Conservation (phyloP, 2,113 vertebrate species). For the Bufo bufo region DNA sequence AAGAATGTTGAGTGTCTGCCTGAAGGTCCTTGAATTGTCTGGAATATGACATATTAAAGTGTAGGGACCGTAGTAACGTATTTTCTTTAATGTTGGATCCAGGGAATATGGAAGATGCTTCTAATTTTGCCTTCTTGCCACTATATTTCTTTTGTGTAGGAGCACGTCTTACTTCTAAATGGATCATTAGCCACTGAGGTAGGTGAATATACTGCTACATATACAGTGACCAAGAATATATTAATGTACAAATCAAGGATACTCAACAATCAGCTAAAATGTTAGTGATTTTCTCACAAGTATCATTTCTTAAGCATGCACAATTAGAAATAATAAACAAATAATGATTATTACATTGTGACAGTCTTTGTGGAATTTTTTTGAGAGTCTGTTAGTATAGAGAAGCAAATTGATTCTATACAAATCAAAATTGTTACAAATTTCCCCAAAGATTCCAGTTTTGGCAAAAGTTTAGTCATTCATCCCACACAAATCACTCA, state of each 20-base stretch:
- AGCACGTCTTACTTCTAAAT: not conserved
- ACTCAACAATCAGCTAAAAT: not conserved
- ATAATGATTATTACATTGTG: too few relatives aligned
- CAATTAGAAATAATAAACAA: too few relatives aligned
- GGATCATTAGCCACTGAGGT: not conserved
- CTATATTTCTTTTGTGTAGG: not conserved
- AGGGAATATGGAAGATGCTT: not conserved
- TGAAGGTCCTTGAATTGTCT: constrained; percentile 10
- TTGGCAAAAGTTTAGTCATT: too few relatives aligned
- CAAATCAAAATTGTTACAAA: too few relatives aligned
- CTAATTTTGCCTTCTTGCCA: not conserved
- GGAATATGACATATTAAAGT: not conserved
- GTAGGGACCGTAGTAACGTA: not conserved
- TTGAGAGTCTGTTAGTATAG: too few relatives aligned
- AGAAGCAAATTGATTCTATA: too few relatives aligned
- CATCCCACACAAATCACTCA: too few relatives aligned
- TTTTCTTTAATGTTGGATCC: not conserved
- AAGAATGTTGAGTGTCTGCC: not conserved
- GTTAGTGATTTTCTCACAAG: not conserved
- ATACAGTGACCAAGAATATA: not conserved
- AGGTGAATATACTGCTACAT: not conserved
- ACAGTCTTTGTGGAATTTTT: too few relatives aligned
- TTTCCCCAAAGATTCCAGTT: too few relatives aligned
- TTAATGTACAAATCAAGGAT: not conserved
- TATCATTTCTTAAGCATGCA: too few relatives aligned